phyloP scores from a whole-genome alignment of 2,888 invertebrate genomes.

The Ferdinandea cuprea region DNA sequence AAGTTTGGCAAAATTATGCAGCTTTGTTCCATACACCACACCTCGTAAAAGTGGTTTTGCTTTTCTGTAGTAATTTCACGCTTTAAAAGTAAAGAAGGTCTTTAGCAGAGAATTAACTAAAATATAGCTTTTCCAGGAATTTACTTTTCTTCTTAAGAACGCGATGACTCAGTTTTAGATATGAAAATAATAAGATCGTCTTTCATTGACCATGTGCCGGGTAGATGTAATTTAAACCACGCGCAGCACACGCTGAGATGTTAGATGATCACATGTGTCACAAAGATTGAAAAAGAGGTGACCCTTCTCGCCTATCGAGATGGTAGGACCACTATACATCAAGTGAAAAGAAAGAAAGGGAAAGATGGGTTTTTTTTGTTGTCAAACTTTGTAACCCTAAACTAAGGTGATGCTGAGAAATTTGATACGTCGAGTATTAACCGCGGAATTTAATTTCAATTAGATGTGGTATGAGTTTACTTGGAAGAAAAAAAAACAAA shows the following conservation, averaged over 20 bases:
- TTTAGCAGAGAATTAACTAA: slow-evolving; percentile 7
- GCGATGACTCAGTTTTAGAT: slow-evolving; percentile 43
- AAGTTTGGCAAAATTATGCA: slow-evolving; percentile 14
- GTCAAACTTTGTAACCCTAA: slow-evolving; percentile 21
- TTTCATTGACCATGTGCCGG: slow-evolving; percentile 58
- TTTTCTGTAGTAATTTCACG: slow-evolving; percentile 44
- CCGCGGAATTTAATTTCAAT: slow-evolving; percentile 26
- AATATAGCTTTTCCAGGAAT: not conserved
- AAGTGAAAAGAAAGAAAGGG: not conserved
- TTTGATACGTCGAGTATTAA: slow-evolving; percentile 19
- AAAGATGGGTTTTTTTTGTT: not conserved
- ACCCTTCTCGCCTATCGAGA: slow-evolving; percentile 45
- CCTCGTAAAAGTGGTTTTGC: slow-evolving; percentile 50
- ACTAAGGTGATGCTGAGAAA: slow-evolving; percentile 29
- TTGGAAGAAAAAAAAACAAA: not conserved
- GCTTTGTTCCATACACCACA: slow-evolving; percentile 40
- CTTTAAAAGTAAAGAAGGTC: slow-evolving; percentile 37
- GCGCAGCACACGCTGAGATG: slow-evolving; percentile 40
- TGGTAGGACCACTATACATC: slow-evolving; percentile 19
- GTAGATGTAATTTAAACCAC: slow-evolving; percentile 51
- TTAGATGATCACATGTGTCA: slow-evolving; percentile 38
- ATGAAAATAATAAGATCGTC: slow-evolving; percentile 45
- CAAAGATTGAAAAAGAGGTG: not conserved
- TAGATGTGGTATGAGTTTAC: not conserved
- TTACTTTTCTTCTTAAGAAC: slow-evolving; percentile 27